Conservation (phyloP, 2,797 vertebrate genomes). For the Pantherophis vulpinus region DNA sequence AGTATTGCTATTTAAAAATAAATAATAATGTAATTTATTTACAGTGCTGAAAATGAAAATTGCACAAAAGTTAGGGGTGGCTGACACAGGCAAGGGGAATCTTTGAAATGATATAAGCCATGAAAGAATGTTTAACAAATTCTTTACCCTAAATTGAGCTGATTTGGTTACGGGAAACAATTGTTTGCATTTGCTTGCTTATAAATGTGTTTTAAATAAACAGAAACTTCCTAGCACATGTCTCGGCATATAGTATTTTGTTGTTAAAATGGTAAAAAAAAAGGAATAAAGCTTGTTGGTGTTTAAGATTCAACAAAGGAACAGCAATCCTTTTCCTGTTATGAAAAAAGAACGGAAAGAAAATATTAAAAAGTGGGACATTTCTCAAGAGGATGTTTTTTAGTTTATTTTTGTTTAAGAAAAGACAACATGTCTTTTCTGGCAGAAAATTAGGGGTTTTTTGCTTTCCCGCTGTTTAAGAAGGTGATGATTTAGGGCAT, state of each 20-base stretch:
- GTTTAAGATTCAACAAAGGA: constrained; percentile 75
- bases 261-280: constrained; percentile 71
- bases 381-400: constrained; percentile 76
- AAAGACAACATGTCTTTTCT: constrained; percentile 61
- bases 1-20: background rate
- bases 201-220: constrained; percentile 69
- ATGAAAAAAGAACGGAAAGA: constrained; percentile 74
- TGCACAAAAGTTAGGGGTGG: constrained; percentile 11
- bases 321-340: constrained; percentile 76
- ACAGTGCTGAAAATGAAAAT: background rate
- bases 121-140: constrained; percentile 35
- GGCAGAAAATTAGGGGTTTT: constrained; percentile 66
- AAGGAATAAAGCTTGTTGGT: constrained; percentile 74
- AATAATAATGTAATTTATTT: constrained; percentile 8
- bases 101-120: constrained; percentile 29
- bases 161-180: constrained; percentile 43
- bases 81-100: constrained; percentile 41
- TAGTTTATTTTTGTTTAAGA: constrained; percentile 43
- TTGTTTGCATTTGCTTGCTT: constrained; percentile 60
- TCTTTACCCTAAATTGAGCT: constrained; percentile 37
- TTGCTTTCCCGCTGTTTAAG: constrained; percentile 61
- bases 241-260: constrained; percentile 67
- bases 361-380: constrained; percentile 71
- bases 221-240: constrained; percentile 70
- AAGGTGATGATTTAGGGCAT: constrained; percentile 72